Evolutionary conservation across 1,140 invertebrate species (phyloP), one percentile per base, ranked within the genome.

Genomic region (Berghia stephanieae): DNA sequence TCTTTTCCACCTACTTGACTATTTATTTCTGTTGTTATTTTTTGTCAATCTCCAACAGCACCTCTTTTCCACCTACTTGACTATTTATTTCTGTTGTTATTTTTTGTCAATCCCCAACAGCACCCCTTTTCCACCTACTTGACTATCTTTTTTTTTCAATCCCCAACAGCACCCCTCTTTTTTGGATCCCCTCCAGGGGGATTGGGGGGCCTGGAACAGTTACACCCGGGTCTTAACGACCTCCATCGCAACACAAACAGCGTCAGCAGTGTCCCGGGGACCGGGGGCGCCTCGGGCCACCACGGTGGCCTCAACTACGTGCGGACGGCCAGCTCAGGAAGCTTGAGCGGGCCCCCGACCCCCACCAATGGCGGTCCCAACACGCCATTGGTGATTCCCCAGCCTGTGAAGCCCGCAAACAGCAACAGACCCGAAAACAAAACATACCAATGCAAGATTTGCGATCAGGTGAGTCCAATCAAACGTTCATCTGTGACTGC

Each of bases 371-470:
- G 80, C 42, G 76, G 78, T n/a, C 80, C 82, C 42, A 84, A 82
- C 75, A 79, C 83, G 8, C 82, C 84, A 24, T 92, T 98, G 81
- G 95, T 97, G 73, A 95, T 97, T 34, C 96, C 96, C 2, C 96
- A 98, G 86, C 96, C 96, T 49, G 93, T 97, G 79, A 96, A 95
- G 88, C 95, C 94, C 70, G 81, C 73, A 66, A 80, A 71, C 83
- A 89, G 89, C 27, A 80, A 71, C 83, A 89, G 89, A 43, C 31
- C 74, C 74, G 78, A 81, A 10, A 81, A 79, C 67, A 86, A 86
- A 79, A 84, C 84, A 55, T 98, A 98, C 91, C 95, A 97, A 89
- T 98, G 96, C 93, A 98, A 98, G 91, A 98, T 98, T 96, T 98
- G 96, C 90, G 96, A 96, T 80, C 96, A 98, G 95, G 96, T 98